Base-by-base conservation (phyloP, 1,140 invertebrate species). In the Drosophila arizonae region DNA sequence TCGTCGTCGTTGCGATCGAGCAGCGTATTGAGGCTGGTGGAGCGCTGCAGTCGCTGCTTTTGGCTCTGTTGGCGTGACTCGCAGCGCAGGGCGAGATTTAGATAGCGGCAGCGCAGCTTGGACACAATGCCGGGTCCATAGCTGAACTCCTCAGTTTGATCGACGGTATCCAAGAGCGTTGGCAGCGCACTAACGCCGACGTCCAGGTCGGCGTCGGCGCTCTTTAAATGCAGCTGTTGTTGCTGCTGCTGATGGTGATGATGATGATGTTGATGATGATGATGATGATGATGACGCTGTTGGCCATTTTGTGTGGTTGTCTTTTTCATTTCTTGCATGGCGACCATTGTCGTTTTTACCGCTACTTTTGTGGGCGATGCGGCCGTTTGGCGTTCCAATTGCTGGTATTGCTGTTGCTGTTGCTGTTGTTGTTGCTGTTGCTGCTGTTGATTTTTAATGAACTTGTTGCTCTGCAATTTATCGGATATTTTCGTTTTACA, bases 51-150 rank as follows among this genome's bases (percentile, higher is more conserved):
- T 56, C 93, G 86, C 81, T 94, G 92, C 69, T 96, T 93, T 1
- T 94, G 93, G 5, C 93, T 94, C 26, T 95, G 93, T n/a, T 93
- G 93, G 60, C 94, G 93, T 62, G 93, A 93, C 75, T 96, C 95
- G 21, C 71, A 62, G 8, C 96, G 93, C 55, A 96, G 91, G 2
- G 96, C 96, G 41, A 97, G 92, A 84, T 95, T 96, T 63, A 97
- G 93, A 90, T 97, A 97, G 79, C 96, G 95, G 84, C 95, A 96
- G 85, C 96, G 95, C 48, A 98, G 93, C 81, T 95, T 96, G 77
- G 96, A 96, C 4, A 98, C 97, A 81, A 98, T 98, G 6, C 97
- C 97, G 9, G 97, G 97, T 0, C 97, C 97, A 92, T 98, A 98
- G 76, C 96, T 95, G 17, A 97, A 91, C 82, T 97, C 97, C 92